phyloP scores from a whole-genome alignment of 2,888 invertebrate genomes.

The Drosophila seclusa region DNA sequence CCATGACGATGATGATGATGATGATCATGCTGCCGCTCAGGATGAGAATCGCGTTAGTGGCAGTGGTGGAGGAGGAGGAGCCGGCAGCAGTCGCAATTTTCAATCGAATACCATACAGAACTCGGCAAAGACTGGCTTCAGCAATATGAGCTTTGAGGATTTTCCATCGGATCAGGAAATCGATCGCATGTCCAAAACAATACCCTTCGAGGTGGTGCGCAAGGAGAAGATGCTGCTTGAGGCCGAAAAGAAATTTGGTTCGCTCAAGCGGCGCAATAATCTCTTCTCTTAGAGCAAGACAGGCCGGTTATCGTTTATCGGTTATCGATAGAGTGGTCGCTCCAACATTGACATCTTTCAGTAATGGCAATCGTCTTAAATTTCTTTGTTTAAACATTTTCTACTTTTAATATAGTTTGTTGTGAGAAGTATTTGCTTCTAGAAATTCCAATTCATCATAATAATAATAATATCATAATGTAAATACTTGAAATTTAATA shows the following conservation, averaged over 20 bases:
- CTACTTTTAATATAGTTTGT: not conserved
- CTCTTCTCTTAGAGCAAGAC: conserved; percentile 84
- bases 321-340: conserved; percentile 23
- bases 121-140: conserved; percentile 87
- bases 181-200: conserved; percentile 84
- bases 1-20: conserved; percentile 78
- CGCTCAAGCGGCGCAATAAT: conserved; percentile 86
- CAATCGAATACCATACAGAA: conserved; percentile 84
- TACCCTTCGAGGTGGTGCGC: conserved; percentile 88
- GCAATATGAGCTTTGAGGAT: conserved; percentile 91
- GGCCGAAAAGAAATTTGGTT: conserved; percentile 86
- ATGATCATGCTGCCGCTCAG: conserved; percentile 28
- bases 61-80: not conserved
- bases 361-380: not conserved
- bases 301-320: conserved; percentile 19
- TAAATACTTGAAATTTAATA: not conserved
- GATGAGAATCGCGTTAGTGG: conserved; percentile 53
- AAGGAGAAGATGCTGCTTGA: conserved; percentile 85
- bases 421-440: not conserved
- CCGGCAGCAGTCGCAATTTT: conserved; percentile 69
- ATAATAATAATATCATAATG: not conserved
- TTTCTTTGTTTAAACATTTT: not conserved
- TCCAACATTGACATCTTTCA: not conserved
- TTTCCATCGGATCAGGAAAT: conserved; percentile 89
- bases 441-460: not conserved